Conservation (phyloP, 2,888 invertebrate genomes). For the Drosophila kuntzei region DNA sequence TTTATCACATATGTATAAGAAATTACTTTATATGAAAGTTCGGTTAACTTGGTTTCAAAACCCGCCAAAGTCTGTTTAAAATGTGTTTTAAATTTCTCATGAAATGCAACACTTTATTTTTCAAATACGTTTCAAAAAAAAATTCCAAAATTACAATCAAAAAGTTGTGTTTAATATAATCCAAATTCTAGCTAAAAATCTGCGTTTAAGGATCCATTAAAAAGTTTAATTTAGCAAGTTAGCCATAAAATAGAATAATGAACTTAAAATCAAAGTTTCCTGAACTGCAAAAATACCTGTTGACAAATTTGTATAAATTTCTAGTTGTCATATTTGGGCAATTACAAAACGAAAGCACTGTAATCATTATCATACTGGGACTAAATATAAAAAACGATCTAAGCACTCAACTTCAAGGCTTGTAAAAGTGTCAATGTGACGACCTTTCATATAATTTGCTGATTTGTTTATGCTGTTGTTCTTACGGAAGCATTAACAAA, state of each 20-base stretch:
- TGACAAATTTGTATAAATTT: conserved; percentile 28
- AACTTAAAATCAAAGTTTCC: not conserved
- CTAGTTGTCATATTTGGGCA: conserved; percentile 11
- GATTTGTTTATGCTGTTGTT: conserved; percentile 5
- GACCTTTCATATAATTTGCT: conserved; percentile 21
- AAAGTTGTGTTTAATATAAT: too few relatives aligned
- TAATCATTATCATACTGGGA: conserved; percentile 6
- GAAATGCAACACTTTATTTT: too few relatives aligned
- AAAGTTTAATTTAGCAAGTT: not conserved
- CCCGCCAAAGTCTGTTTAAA: too few relatives aligned
- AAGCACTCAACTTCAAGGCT: conserved; percentile 44
- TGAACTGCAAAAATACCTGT: conserved; percentile 4
- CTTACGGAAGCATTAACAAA: conserved; percentile 23
- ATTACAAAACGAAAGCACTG: not conserved
- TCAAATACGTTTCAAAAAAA: too few relatives aligned
- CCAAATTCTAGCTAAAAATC: not conserved
- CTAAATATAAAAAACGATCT: not conserved
- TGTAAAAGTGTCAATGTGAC: conserved; percentile 44
- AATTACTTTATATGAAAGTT: too few relatives aligned
- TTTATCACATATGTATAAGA: too few relatives aligned
- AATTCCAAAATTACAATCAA: too few relatives aligned
- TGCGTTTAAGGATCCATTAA: not conserved
- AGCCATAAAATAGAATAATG: not conserved
- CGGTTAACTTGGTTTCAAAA: too few relatives aligned
- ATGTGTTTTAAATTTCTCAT: too few relatives aligned